A percentile compares a stretch with the other conserved stretches of the same genome.
These are phyloP conservation scores for Octodonta nipae DNA, from an alignment of 2,888 invertebrate genomes.

Conservation along the genomic window DNA sequence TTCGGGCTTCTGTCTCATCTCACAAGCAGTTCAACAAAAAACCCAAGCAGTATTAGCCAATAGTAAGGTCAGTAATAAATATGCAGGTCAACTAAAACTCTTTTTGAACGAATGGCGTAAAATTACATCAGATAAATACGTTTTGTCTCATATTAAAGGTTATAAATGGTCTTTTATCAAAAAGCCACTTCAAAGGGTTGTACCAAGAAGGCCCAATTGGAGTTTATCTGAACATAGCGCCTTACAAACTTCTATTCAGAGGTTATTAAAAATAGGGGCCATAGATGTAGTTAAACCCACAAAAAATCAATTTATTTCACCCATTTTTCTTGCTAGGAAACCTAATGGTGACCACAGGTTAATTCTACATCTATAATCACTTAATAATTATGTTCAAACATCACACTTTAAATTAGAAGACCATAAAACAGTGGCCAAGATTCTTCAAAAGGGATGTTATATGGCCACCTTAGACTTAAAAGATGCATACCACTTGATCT, in stretches of 20 bases:
- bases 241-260: not conserved
- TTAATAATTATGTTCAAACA: not conserved
- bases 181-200: not conserved
- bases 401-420: slow-evolving; percentile 4
- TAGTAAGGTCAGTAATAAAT: too few species aligned
- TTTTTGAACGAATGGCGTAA: not conserved
- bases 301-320: not conserved
- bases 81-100: too few species aligned
- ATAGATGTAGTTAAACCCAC: not conserved
- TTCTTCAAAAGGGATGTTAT: not conserved
- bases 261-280: not conserved
- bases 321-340: not conserved
- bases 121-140: not conserved
- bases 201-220: not conserved
- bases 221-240: not conserved
- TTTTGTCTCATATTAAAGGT: not conserved
- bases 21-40: too few species aligned
- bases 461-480: slow-evolving; percentile 1
- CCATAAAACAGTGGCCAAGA: slow-evolving; percentile 1
- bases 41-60: too few species aligned
- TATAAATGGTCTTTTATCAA: not conserved
- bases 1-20: too few species aligned
- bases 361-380: not conserved
- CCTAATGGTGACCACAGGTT: not conserved
- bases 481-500: not conserved